Evolutionary conservation across 2,113 vertebrate species (phyloP), one percentile per base, ranked within the genome.

Genomic region (Leptobrachium ailaonicum): DNA sequence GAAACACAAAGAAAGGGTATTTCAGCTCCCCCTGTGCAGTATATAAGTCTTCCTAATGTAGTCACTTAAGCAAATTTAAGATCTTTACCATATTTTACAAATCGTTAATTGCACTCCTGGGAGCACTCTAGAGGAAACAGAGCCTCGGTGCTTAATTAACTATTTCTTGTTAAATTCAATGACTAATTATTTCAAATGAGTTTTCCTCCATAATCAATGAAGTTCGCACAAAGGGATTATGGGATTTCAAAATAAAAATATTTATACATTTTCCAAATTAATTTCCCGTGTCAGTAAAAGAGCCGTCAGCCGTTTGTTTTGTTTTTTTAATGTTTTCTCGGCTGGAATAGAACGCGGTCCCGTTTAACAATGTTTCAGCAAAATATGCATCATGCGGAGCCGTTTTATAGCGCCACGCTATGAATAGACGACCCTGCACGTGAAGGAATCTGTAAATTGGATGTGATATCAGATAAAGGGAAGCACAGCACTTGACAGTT

Each of bases 161-260:
- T 64, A 80, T 73, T 80, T 80, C 12, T 67, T 80, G 54, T 68
- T 67, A 56, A 66, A 73, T 13, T 40, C 41, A 2, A 6, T n/a
- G 63, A 43, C 71, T 80, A 80, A 80, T 68, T 74, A 67, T 60
- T 66, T 80, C 58, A 74, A 80, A 80, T 80, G 41, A 74, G 64
- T 74, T 73, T 73, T 67, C 77, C 10, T n/a, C n/a, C 56, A 67
- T 68, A 80, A 80, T 73, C 77, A 66, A 79, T 79, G 56, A 41
- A 64, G 64, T 72, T 40, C 43, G 13, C 41, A 68, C 12, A 41
- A 9, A 60, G 50, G 11, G 20, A 58, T 67, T 66, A 6, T 32
- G 77, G 62, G 47, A 73, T 66, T 73, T 44, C 32, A 66, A 42
- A 41, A 63, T 64, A 64, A 40, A 32, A 7, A 32, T 32, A 32